Base-by-base conservation (phyloP, 2,113 vertebrate genomes). In the Noctilio leporinus region DNA sequence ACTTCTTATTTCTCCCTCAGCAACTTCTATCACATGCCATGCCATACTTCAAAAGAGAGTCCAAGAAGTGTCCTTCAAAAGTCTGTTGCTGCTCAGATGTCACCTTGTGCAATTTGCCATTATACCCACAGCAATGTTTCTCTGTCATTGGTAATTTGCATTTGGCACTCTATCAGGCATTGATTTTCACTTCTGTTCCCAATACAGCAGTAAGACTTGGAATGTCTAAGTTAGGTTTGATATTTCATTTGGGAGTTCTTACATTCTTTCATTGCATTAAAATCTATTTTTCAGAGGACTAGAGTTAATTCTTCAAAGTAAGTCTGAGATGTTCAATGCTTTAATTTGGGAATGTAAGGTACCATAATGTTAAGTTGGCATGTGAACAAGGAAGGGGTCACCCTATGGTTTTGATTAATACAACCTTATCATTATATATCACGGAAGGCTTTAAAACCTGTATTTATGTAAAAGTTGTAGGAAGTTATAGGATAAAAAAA, bases 231-330 rank as follows among this genome's bases (percentile, higher is more conserved):
- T 51, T 77, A 30, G 59, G 30, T 91, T 30, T 97, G 82, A 86
- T 96, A 47, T 69, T 64, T 11, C 51, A 93, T 86, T 43, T 81
- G 83, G 51, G 76, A 93, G 51, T 97, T 89, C 72, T 92, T 86
- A 78, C 0, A 62, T 90, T 96, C 35, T 35, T 91, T 15, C 40
- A 49, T 45, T 85, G 19, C 90, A 28, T 3, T 72, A 51, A 38
- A 82, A 94, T 94, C 67, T 89, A 2, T 95, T 97, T 96, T 64
- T 64, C 96, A 43, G 30, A 26, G 11, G 12, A 26, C 20, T 96
- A 57, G 11, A 33, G 73, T 91, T 96, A 75, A n/a, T 86, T 51
- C 75, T 59, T 94, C 76, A 75, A 22, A 67, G 24, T 85, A 22
- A 75, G 7, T 47, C 14, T 45, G 26, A 45, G 38, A 69, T 33